phyloP scores from a whole-genome alignment of 2,113 vertebrate genomes.

The Cebus imitator region DNA sequence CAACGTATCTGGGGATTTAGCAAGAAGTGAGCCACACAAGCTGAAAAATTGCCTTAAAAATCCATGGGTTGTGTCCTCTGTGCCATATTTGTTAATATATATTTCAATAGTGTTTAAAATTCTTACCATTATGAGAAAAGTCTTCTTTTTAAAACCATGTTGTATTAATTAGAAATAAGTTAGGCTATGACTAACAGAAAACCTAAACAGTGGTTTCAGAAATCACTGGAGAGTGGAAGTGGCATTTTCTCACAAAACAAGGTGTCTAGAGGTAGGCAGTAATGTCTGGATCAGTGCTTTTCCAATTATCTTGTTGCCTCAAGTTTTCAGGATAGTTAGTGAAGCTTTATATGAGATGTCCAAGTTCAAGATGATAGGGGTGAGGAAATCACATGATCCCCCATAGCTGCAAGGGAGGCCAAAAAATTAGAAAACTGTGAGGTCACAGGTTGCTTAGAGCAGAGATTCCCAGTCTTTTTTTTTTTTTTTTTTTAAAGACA shows the following conservation, averaged over 20 bases:
- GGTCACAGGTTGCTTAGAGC: not conserved
- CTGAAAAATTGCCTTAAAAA: constrained; percentile 8
- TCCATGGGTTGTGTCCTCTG: not conserved
- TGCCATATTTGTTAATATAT: not conserved
- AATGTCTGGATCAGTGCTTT: not conserved
- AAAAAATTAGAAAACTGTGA: not conserved
- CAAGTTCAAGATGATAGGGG: not conserved
- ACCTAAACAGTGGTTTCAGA: not conserved
- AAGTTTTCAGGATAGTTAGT: not conserved
- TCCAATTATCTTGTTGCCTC: not conserved
- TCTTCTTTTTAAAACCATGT: not conserved
- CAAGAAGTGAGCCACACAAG: not conserved
- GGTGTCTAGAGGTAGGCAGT: not conserved
- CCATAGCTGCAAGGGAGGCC: not conserved
- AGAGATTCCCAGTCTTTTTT: not conserved
- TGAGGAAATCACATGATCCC: not conserved
- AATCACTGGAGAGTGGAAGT: not conserved
- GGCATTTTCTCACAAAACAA: not conserved
- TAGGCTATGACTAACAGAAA: not conserved
- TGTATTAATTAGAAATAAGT: not conserved
- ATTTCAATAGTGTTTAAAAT: constrained; percentile 21
- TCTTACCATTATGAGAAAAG: not conserved
- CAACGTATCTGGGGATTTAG: not conserved
- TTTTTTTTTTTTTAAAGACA: too few species aligned
- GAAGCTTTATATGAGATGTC: not conserved